Conservation (phyloP, 2,113 vertebrate species). For the Myodes glareolus region DNA sequence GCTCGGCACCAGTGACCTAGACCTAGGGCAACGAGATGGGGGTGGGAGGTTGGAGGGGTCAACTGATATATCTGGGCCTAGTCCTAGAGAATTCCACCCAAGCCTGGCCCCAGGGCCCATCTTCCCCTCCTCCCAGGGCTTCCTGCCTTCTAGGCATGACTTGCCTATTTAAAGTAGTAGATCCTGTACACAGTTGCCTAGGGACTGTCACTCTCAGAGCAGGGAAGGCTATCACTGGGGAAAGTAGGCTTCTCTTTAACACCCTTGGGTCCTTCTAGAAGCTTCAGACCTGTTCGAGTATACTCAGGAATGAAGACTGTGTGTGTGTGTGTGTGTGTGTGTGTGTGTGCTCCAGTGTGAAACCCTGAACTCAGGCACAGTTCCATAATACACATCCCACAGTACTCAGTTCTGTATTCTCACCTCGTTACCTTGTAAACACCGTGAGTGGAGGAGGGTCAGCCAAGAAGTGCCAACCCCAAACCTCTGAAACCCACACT, state of each 20-base stretch:
- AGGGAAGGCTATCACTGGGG: background rate
- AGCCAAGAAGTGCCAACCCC: background rate
- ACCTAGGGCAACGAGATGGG: too few relatives aligned
- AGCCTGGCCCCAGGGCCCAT: background rate
- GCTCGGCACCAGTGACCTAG: too few relatives aligned
- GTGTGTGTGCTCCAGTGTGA: background rate
- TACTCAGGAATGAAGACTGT: background rate
- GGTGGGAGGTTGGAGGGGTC: too few relatives aligned
- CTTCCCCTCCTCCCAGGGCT: background rate
- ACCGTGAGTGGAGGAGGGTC: background rate
- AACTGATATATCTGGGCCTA: background rate
- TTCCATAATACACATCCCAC: background rate
- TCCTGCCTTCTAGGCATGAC: background rate
- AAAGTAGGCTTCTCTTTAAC: background rate
- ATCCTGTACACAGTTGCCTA: background rate
- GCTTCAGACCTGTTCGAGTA: background rate
- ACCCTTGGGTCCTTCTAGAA: background rate
- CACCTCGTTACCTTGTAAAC: rapidly evolving
- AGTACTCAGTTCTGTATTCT: background rate
- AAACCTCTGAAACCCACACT: background rate
- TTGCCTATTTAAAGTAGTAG: background rate
- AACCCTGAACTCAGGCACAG: too few relatives aligned
- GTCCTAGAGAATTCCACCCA: background rate
- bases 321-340: too few relatives aligned
- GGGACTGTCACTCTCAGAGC: background rate